phyloP scores from a whole-genome alignment of 2,113 vertebrate genomes.

The Pogona vitticeps region DNA sequence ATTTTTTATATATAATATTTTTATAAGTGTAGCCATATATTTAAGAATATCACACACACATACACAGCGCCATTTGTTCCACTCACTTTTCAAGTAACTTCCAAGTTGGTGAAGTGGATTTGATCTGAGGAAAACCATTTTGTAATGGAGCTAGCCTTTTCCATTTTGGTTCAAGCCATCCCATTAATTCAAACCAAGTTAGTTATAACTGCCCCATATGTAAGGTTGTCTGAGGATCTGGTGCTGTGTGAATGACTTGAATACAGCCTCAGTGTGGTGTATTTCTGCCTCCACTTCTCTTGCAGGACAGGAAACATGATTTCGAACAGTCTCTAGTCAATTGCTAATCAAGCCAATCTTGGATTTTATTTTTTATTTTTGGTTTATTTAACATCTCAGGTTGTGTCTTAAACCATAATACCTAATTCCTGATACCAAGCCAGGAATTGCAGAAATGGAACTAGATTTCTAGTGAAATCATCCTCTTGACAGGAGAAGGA shows the following conservation, averaged over 20 bases:
- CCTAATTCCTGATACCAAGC: background rate
- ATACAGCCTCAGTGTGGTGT: too few species aligned
- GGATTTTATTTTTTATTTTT: background rate
- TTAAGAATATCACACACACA: too few species aligned
- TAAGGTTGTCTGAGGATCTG: background rate
- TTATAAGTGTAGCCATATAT: constrained; percentile 13
- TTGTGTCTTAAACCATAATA: too few species aligned
- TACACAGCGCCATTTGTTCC: too few species aligned
- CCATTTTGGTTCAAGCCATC: background rate
- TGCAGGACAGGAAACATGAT: background rate
- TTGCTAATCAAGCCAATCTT: background rate
- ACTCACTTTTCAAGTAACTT: background rate
- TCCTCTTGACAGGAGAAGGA: too few species aligned
- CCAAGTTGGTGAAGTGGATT: constrained; percentile 31
- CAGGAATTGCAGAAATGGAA: background rate
- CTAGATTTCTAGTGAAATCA: too few species aligned
- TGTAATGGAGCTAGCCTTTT: background rate
- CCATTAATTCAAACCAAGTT: background rate
- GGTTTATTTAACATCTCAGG: background rate
- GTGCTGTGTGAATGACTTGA: too few species aligned
- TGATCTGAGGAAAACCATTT: background rate
- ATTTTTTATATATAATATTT: constrained; percentile 33
- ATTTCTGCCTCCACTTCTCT: too few species aligned
- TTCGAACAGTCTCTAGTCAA: background rate
- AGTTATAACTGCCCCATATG: background rate